Evolutionary conservation across 2,113 vertebrate genomes (phyloP), one percentile per base, ranked within the genome.

Genomic region (Anthoscopus minutus): DNA sequence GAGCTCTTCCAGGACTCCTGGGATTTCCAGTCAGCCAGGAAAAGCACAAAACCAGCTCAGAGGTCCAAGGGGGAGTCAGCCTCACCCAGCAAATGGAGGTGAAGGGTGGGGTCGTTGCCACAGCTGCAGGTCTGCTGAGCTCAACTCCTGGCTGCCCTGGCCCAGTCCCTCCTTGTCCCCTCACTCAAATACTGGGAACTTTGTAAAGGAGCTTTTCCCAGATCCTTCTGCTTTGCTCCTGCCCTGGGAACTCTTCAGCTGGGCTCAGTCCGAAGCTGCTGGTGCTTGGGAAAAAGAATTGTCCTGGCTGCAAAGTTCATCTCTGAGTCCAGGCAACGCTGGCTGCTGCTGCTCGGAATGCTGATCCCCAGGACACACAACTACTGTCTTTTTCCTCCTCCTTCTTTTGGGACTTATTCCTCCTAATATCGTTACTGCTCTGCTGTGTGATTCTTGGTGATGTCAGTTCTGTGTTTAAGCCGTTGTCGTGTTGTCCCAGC

Each of bases 71-170:
- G 47, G 25, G 22, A 51, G 24, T 24, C 37, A 33, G 67, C 66
- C 24, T 81, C 6, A 0, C 20, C 56, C 64, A 69, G 67, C 45
- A 76, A 13, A 50, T 44, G 45, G 40, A 60, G 54, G 50, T 38
- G 54, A 86, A 64, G n/a, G 6, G 10, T 4, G 24, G 53, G 53
- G 67, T 64, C 13, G 1, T 16, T 70, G 79, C 79, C 82, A 57
- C 78, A 70, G 82, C 88, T 56, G 50, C 80, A 77, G 87, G n/a
- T 66, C 85, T 66, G 61, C 69, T 74, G 81, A 60, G 61, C 81
- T 74, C 51, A 21, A 3, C 60, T 27, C 3, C 3, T 33, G 56
- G 81, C 73, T 25, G 9, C 38, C 45, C 37, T 45, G 69, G 65
- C 69, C 85, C 78, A 81, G 40, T 54, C 48, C 62, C 38, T 83